Evolutionary conservation across 92 coral and sea anemone genomes (phyloP), one percentile per base, ranked within the genome.

Genomic region (Siderastrea radians): DNA sequence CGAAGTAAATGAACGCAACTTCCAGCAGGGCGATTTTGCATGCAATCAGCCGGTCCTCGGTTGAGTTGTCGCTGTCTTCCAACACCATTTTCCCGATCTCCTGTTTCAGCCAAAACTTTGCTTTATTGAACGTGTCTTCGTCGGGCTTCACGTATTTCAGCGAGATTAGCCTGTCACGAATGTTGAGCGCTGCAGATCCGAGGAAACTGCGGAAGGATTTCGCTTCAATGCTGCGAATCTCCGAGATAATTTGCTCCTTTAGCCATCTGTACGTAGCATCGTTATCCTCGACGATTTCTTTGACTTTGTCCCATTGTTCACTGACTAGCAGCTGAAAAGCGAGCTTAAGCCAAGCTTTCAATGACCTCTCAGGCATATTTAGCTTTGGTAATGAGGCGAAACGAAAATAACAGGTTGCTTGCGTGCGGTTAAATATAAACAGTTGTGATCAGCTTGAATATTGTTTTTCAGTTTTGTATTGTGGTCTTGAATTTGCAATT

Each of bases 211-310:
- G 94, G 49, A 80, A 90, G 26, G 93, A 88, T 5, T 86, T 72
- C 46, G 81, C 83, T 47, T 79, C 93, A 14, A 95, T 72, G n/a
- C 66, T 75, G 38, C 88, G 87, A 57, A 97, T 75, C 17, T 82
- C 89, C 14, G 44, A 64, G 50, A 87, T 54, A 19, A 97, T 90
- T 49, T 93, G 95, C 55, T 97, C 97, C 62, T 95, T 91, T 2
- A 96, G 75, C 99, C 98, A 97, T 26, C 99, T 89, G 66, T 92
- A 95, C 4, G 98, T 93, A 17, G 71, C 88, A 64, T 97, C 99
- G 57, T 94, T 94, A 52, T 93, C 90, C 72, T 95, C 93, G 16
- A 97, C 96, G 64, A 48, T 70, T 14, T 86, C 90, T 48, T 95
- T 75, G 46, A 97, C 91, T 16, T 82, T 89, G 19, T 93, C 87